Evolutionary conservation across 1,140 invertebrate genomes (phyloP), one percentile per base, ranked within the genome.

Genomic region (Muscidifurax raptorellus): DNA sequence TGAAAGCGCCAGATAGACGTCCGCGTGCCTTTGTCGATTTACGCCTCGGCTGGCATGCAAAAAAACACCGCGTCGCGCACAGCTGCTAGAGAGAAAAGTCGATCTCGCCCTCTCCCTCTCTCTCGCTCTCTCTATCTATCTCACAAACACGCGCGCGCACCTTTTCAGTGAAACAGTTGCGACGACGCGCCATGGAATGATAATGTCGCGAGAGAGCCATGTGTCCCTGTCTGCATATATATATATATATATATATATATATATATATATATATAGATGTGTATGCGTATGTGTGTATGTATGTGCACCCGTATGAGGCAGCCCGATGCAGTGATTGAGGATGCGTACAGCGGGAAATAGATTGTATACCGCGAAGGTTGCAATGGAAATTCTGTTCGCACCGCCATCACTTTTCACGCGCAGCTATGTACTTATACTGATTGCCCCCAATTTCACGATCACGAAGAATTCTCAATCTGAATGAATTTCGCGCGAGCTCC

Each of bases 1-100:
- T 18, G 5, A 22, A n/a, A 7, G 18, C 52, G 52, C 52, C 52
- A 22, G 52, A 59, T 59, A 59, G 52, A 59, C 22, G 22, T 59
- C 52, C 18, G 52, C 52, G 22, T 59, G 22, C 52, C 52, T 74
- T 74, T 74, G 32, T 74, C 71, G 30, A 74, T 74, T 74, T 36
- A 59, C 52, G 22, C 52, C 52, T 59, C 52, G 52, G 5, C 22
- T 59, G 52, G 18, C 18, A 18, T n/a, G 22, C 6, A n/a, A 59
- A 59, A 59, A 59, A 59, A 59, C 52, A 59, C 52, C 5, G 22
- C 18, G 6, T n/a, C 5, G 52, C 22, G 52, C 52, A 59, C 52
- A 22, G 52, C 52, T 59, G 52, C 52, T 59, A 5, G 22, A 59
- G 22, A 59, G 47, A 18, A 59, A 59, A 7, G 52, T 59, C 52